phyloP scores from a whole-genome alignment of 2,797 vertebrate species.

The Graptemys geographica region DNA sequence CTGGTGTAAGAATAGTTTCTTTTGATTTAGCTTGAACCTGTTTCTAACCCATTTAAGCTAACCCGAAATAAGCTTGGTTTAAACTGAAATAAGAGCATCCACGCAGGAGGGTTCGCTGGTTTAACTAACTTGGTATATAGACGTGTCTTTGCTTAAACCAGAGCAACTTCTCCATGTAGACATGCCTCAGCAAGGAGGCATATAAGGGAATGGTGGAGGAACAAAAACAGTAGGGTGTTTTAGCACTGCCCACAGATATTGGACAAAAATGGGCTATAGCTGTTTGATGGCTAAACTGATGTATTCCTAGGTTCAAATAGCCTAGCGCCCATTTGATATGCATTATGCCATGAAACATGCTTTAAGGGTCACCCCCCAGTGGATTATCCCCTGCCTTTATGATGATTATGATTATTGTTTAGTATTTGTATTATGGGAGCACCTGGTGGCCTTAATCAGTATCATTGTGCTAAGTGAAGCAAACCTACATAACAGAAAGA shows the following conservation, averaged over 20 bases:
- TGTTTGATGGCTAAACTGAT: neutral
- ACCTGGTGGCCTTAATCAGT: neutral
- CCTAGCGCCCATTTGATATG: neutral
- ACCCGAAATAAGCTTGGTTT: neutral
- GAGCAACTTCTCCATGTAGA: neutral
- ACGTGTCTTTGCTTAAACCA: neutral
- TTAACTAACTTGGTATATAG: neutral
- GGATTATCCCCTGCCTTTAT: neutral
- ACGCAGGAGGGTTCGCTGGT: neutral
- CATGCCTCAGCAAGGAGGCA: neutral
- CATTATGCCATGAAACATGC: neutral
- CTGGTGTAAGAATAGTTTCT: neutral
- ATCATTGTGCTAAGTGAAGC: neutral
- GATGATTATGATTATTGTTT: neutral
- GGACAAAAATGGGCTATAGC: neutral
- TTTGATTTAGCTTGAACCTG: neutral
- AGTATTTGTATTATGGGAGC: neutral
- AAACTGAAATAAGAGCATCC: neutral
- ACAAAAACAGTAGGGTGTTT: neutral
- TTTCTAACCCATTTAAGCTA: neutral
- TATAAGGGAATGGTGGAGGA: neutral
- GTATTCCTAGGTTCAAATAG: neutral
- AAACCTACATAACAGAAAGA: neutral
- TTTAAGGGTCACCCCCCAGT: neutral
- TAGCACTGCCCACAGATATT: neutral